Percentiles rank a stretch among this genome's conserved stretches.
Evolutionary conservation across 2,113 vertebrate genomes (phyloP).

Genomic region (Oryzias curvinotus): DNA sequence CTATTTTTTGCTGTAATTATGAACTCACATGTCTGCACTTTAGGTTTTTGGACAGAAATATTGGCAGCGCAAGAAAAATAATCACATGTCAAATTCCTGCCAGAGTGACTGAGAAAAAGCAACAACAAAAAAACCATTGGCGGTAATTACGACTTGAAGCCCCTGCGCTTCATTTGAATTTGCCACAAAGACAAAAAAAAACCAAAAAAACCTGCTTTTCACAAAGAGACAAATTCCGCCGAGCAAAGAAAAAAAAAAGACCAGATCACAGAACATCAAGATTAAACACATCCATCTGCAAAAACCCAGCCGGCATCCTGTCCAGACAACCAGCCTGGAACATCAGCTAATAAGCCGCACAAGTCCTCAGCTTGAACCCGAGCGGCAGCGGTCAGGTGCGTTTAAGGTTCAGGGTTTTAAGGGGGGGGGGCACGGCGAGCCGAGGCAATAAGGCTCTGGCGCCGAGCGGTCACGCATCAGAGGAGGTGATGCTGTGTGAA

Average conservation of each 20-base stretch:
- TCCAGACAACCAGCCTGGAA: not conserved
- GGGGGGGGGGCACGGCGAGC: slow-evolving; percentile 36
- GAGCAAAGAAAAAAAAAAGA: not conserved
- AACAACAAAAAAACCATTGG: slow-evolving; percentile 11
- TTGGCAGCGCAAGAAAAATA: slow-evolving; percentile 8
- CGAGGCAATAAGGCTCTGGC: slow-evolving; percentile 50
- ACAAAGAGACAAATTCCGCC: slow-evolving; percentile 4
- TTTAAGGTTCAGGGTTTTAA: slow-evolving; percentile 38
- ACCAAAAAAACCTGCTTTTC: not conserved
- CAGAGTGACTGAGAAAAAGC: slow-evolving; percentile 5
- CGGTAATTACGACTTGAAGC: slow-evolving; percentile 15
- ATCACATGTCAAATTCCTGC: slow-evolving; percentile 5
- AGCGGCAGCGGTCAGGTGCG: slow-evolving; percentile 25
- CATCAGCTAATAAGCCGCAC: slow-evolving; percentile 36
- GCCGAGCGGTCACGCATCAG: slow-evolving; percentile 61
- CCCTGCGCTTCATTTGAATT: slow-evolving; percentile 17
- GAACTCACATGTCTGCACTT: too few relatives aligned
- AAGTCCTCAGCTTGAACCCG: slow-evolving; percentile 16
- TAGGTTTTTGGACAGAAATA: not conserved
- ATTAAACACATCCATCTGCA: not conserved
- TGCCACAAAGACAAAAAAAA: not conserved
- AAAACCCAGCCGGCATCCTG: not conserved
- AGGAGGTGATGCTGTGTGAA: slow-evolving; percentile 50
- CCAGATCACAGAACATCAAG: not conserved
- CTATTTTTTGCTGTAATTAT: too few relatives aligned